phyloP scores from a whole-genome alignment of 2,113 vertebrate genomes.

The Solea senegalensis region DNA sequence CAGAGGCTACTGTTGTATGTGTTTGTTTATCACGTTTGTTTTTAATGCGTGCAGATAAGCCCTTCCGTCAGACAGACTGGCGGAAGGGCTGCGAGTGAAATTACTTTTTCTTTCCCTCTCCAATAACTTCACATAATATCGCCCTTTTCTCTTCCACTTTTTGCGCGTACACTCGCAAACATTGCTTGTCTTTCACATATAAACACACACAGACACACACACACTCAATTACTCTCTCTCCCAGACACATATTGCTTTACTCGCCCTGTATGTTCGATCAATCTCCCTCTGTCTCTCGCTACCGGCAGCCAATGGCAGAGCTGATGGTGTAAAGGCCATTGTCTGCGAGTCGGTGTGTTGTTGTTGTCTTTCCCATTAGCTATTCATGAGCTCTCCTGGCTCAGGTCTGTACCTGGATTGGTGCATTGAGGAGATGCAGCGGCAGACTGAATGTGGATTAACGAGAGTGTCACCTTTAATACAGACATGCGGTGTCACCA shows the following conservation, averaged over 20 bases:
- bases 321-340: conserved; percentile 63
- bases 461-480: conserved; percentile 68
- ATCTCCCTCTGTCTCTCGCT: conserved; percentile 34
- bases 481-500: conserved; percentile 44
- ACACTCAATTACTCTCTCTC: conserved; percentile 42
- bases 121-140: conserved; percentile 75
- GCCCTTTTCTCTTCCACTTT: conserved; percentile 55
- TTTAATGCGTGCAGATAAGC: conserved; percentile 62
- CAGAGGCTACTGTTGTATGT: conserved; percentile 37
- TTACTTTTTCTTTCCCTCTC: conserved; percentile 67
- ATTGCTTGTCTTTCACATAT: conserved; percentile 29
- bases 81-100: conserved; percentile 66
- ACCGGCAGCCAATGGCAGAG: conserved; percentile 44
- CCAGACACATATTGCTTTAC: conserved; percentile 51
- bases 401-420: conserved; percentile 51
- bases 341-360: conserved; percentile 59
- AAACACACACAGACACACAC: not conserved
- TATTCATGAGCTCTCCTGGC: conserved; percentile 71
- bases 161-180: conserved; percentile 24
- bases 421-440: conserved; percentile 38
- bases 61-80: conserved; percentile 49
- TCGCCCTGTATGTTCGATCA: conserved; percentile 67
- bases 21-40: conserved; percentile 68
- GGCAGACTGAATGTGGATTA: conserved; percentile 64
- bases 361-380: conserved; percentile 64